Conservation (phyloP, 2,888 invertebrate species). For the Leptopilina myrica region DNA sequence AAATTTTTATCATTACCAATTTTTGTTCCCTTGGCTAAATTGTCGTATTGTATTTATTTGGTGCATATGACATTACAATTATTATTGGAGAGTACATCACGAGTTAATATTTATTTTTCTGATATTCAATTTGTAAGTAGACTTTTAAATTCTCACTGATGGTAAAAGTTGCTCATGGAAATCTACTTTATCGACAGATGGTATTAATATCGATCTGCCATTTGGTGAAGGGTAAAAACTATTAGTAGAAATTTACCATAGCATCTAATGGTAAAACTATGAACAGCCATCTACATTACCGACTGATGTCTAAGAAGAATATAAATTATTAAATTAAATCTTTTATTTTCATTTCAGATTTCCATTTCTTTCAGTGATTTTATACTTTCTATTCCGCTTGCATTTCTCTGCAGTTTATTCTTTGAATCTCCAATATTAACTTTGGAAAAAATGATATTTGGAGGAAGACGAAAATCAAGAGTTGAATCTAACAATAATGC, state of each 20-base stretch:
- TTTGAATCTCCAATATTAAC: conserved; percentile 53
- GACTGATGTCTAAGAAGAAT: too few relatives aligned
- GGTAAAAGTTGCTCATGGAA: not conserved
- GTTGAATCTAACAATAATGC: not conserved
- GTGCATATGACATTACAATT: conserved; percentile 43
- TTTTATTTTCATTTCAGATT: conserved; percentile 11
- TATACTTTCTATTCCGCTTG: conserved; percentile 32
- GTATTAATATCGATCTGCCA: too few relatives aligned
- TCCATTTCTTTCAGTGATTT: conserved; percentile 37
- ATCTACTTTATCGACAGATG: not conserved
- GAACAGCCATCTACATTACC: too few relatives aligned
- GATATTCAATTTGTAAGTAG: not conserved
- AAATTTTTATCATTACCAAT: conserved; percentile 42
- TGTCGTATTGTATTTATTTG: conserved; percentile 48
- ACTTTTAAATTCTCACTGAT: not conserved
- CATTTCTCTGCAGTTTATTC: conserved; percentile 48
- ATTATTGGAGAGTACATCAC: not conserved
- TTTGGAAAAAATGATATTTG: conserved; percentile 48
- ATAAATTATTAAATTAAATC: too few relatives aligned
- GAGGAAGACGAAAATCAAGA: not conserved
- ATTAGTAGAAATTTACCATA: not conserved
- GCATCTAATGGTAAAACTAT: too few relatives aligned
- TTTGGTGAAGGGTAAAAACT: too few relatives aligned
- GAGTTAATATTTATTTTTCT: conserved; percentile 2
- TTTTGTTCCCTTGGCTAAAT: conserved; percentile 45